Percentiles rank a stretch among this genome's conserved stretches.
Evolutionary conservation across 2,888 invertebrate species (phyloP).

Genomic region (Sphinx pinastri): DNA sequence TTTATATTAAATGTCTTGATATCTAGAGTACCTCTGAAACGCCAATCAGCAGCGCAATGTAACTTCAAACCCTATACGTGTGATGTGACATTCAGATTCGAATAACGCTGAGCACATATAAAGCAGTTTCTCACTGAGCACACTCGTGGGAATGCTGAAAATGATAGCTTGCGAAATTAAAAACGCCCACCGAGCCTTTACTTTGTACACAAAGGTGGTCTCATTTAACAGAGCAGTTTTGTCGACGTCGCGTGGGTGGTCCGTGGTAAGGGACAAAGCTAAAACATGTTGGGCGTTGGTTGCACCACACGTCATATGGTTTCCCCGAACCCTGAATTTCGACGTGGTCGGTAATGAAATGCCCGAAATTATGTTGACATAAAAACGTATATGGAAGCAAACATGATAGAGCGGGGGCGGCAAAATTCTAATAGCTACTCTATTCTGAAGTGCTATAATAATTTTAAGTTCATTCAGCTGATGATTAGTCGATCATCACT

Average conservation of each 20-base stretch:
- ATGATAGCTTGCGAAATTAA: conserved; percentile 17
- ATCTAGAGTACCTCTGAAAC: not conserved
- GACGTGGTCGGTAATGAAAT: not conserved
- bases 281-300: conserved; percentile 1
- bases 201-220: conserved; percentile 12
- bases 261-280: not conserved
- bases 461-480: too few species aligned
- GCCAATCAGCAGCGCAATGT: not conserved
- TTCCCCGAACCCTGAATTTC: not conserved
- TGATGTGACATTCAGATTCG: not conserved
- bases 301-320: not conserved
- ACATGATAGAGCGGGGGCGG: too few species aligned
- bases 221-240: conserved; percentile 7
- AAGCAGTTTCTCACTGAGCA: not conserved
- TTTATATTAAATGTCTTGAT: not conserved
- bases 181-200: conserved; percentile 9
- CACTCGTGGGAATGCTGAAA: conserved; percentile 7
- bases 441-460: too few species aligned
- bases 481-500: too few species aligned
- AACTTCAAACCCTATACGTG: not conserved
- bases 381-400: too few species aligned
- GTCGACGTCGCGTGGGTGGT: not conserved
- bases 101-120: not conserved
- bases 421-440: too few species aligned
- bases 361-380: not conserved